A percentile compares a stretch with the other conserved stretches of the same genome.
Evolutionary conservation across 2,113 vertebrate species (phyloP).

Genomic region (Micromys minutus): DNA sequence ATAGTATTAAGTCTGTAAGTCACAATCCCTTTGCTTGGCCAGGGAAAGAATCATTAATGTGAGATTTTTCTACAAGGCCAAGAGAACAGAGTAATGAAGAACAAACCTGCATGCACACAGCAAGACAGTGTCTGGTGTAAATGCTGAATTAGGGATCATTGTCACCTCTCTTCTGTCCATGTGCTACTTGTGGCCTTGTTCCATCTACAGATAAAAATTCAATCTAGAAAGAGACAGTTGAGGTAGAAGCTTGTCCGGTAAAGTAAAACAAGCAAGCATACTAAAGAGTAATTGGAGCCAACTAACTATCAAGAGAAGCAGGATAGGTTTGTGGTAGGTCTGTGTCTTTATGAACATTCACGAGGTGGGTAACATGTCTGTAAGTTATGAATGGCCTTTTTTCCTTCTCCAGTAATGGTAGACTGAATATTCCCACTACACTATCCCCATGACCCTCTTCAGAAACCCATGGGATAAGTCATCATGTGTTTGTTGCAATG

Average conservation of each 20-base stretch:
- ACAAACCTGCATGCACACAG: background rate
- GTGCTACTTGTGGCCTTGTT: background rate
- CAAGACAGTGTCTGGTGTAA: background rate
- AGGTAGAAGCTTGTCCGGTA: background rate
- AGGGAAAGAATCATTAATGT: background rate
- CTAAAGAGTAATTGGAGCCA: background rate
- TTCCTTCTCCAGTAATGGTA: background rate
- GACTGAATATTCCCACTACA: background rate
- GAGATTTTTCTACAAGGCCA: background rate
- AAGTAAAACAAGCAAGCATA: background rate
- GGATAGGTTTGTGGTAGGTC: background rate
- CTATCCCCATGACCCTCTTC: background rate
- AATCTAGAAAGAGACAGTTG: background rate
- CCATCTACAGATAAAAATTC: background rate
- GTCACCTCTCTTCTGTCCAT: background rate
- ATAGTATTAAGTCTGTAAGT: background rate
- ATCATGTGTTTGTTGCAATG: background rate
- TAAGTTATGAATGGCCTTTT: background rate
- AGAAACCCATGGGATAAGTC: background rate
- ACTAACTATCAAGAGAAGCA: background rate
- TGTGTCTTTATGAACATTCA: background rate
- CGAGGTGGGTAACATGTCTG: background rate
- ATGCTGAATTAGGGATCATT: background rate
- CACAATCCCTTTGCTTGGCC: background rate
- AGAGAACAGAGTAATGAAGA: accelerated